Conservation (phyloP, 2,888 invertebrate genomes). For the Melinaea menophilus region DNA sequence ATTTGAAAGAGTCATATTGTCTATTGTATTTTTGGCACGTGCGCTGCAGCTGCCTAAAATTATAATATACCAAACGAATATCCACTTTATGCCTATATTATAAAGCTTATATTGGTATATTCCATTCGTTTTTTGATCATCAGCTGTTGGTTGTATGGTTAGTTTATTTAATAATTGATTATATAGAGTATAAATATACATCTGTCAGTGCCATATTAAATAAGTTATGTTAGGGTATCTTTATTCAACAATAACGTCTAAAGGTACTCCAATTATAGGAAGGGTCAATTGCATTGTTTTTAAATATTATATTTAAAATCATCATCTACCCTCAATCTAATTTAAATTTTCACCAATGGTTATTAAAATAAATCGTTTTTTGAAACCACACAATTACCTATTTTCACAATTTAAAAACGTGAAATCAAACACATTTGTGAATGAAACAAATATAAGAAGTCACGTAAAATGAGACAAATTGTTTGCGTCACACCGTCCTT, state of each 20-base stretch:
- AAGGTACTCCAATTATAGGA: no score
- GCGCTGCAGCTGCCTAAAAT: conserved; percentile 20
- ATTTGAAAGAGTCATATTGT: conserved; percentile 8
- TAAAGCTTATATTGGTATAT: background rate
- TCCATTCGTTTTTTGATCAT: background rate
- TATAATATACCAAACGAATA: conserved; percentile 14
- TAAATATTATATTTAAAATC: no score
- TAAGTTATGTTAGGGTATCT: no score
- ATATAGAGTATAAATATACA: no score
- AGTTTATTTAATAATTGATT: no score
- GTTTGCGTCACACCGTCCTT: conserved; percentile 13
- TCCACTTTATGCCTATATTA: background rate
- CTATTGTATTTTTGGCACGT: conserved; percentile 25
- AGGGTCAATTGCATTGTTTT: no score
- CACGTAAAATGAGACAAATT: conserved; percentile 50
- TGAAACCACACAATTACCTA: conserved; percentile 13
- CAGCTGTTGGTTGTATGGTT: background rate
- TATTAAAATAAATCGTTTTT: background rate
- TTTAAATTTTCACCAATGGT: no score
- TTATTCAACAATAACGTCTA: no score
- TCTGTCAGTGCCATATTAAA: no score
- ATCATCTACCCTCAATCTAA: no score
- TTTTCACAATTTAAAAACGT: conserved; percentile 39
- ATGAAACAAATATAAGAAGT: conserved; percentile 43
- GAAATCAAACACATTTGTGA: conserved; percentile 51